A percentile compares a stretch with the other conserved stretches of the same genome.
Conservation (phyloP, 2,888 invertebrate genomes). For the Blomia tropicalis region DNA sequence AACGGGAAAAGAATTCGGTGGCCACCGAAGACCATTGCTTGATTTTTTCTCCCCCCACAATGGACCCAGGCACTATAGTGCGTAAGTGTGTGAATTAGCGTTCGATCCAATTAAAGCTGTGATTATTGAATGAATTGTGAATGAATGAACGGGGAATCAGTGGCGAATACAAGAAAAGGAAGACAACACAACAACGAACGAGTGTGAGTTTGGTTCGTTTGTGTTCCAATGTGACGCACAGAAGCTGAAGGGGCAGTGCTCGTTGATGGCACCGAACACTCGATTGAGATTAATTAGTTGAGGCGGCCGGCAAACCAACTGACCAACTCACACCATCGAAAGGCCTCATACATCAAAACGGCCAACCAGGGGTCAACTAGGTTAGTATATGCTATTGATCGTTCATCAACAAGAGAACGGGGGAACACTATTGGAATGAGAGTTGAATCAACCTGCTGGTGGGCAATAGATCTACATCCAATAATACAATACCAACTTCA, state of each 20-base stretch:
- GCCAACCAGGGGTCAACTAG: neutral
- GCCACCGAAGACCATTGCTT: neutral
- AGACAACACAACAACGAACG: neutral
- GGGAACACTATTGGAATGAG: neutral
- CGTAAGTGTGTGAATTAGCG: neutral
- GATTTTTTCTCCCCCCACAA: too few relatives aligned
- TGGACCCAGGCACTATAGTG: neutral
- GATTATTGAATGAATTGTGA: neutral
- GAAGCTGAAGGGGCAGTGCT: too few relatives aligned
- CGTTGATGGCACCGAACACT: neutral
- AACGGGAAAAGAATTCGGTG: neutral
- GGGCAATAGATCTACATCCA: neutral
- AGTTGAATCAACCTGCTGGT: conserved; percentile 6
- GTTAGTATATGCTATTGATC: neutral
- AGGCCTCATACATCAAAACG: conserved; percentile 8
- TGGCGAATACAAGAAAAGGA: neutral
- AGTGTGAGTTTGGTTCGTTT: too few relatives aligned
- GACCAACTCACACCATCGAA: neutral
- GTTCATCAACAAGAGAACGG: neutral
- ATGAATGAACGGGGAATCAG: neutral
- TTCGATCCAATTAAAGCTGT: conserved; percentile 4
- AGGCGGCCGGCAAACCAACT: neutral
- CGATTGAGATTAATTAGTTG: conserved; percentile 15
- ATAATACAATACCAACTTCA: too few relatives aligned
- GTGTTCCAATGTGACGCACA: too few relatives aligned